Evolutionary conservation across 2,888 invertebrate species (phyloP).

Genomic region (Nasonovia ribisnigri): DNA sequence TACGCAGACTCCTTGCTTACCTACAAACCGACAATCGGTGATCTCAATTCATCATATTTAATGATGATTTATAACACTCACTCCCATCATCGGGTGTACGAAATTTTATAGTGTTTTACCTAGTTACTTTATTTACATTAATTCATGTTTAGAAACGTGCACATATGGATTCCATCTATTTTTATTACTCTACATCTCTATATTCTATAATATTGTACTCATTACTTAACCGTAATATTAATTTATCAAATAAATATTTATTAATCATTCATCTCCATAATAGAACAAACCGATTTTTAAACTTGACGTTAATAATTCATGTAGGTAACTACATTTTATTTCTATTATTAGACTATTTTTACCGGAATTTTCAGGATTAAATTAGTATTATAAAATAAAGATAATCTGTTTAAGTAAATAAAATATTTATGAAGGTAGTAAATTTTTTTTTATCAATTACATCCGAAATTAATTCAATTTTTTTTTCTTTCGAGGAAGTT

Average conservation of each 20-base stretch:
- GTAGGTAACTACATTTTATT: neutral
- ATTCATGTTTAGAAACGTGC: too few species aligned
- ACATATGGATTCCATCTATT: neutral
- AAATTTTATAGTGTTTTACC: neutral
- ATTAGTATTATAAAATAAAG: neutral
- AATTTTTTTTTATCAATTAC: too few species aligned
- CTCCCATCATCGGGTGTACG: neutral
- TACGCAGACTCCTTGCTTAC: neutral
- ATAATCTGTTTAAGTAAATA: neutral
- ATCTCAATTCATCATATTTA: neutral
- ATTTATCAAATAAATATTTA: neutral
- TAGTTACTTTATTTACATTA: neutral
- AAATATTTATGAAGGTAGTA: neutral
- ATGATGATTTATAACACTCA: neutral
- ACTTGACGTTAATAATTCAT: neutral
- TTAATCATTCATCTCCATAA: neutral
- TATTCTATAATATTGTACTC: neutral
- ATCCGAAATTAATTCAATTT: too few species aligned
- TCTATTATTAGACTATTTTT: neutral
- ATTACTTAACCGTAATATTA: too few species aligned
- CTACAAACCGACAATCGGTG: neutral
- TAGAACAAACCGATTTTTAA: neutral
- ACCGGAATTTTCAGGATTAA: neutral
- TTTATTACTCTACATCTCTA: neutral
- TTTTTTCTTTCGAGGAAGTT: too few species aligned